A percentile compares a stretch with the other conserved stretches of the same genome.
Evolutionary conservation across 2,113 vertebrate genomes (phyloP).

Genomic region (Tragelaphus scriptus): DNA sequence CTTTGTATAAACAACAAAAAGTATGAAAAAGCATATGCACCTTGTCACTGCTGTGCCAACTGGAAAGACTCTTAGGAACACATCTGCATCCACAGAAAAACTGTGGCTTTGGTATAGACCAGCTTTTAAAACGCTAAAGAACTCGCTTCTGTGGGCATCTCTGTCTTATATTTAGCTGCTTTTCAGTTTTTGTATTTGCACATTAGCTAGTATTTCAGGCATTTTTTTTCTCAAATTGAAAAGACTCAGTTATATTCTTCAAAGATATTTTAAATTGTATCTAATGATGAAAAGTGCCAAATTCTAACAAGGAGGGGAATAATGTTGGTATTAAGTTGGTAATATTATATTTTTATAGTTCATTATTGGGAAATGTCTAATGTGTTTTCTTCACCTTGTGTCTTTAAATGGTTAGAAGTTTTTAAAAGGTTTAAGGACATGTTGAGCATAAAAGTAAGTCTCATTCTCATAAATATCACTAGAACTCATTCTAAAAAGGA

Average conservation of each 20-base stretch:
- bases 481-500: neutral
- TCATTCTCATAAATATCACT: neutral
- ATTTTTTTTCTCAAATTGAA: slow-evolving; percentile 31
- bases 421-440: neutral
- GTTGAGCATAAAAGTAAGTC: neutral
- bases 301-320: slow-evolving; percentile 66
- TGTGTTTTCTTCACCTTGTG: slow-evolving; percentile 52
- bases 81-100: neutral
- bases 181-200: slow-evolving; percentile 10
- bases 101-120: neutral
- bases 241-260: neutral
- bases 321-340: slow-evolving; percentile 63
- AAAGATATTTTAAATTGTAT: neutral
- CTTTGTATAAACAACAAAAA: slow-evolving; percentile 3
- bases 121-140: neutral
- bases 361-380: slow-evolving; percentile 65
- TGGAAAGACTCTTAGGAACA: neutral
- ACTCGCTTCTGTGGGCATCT: neutral
- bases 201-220: slow-evolving; percentile 28
- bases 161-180: neutral
- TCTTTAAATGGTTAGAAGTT: slow-evolving; percentile 53
- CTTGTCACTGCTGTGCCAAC: neutral
- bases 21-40: neutral
- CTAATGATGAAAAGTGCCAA: slow-evolving; percentile 56
- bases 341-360: slow-evolving; percentile 65